A percentile compares a stretch with the other conserved stretches of the same genome.
Conservation (phyloP, 2,797 vertebrate genomes). For the Lagodon rhomboides region DNA sequence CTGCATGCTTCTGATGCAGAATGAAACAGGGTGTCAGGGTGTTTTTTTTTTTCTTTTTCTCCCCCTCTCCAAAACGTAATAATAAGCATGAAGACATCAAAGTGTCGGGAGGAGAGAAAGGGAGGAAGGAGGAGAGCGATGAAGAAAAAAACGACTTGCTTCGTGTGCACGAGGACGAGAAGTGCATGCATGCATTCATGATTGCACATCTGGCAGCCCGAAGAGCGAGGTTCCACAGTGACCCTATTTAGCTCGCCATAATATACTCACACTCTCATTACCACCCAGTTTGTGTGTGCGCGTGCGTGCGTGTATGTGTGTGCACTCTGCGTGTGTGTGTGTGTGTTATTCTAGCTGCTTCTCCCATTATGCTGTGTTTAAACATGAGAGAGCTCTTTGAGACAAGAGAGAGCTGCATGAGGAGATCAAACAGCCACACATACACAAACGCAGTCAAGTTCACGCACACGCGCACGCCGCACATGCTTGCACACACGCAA, state of each 20-base stretch:
- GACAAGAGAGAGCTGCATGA: conserved; percentile 71
- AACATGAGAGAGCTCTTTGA: conserved; percentile 82
- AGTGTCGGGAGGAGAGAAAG: conserved; percentile 17
- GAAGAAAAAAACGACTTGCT: conserved; percentile 11
- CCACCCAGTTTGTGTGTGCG: conserved; percentile 40
- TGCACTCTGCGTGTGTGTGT: conserved; percentile 16
- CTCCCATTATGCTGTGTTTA: conserved; percentile 80
- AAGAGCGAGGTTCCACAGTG: conserved; percentile 64
- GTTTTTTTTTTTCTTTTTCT: background rate
- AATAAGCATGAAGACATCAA: conserved; percentile 66
- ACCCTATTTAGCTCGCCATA: conserved; percentile 70
- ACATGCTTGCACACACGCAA: conserved; percentile 43
- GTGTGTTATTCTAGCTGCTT: conserved; percentile 58
- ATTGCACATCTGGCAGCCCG: conserved; percentile 74
- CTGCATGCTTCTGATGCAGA: conserved; percentile 45
- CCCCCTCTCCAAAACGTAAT: conserved; percentile 31
- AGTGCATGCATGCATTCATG: conserved; percentile 60
- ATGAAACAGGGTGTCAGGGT: conserved; percentile 46
- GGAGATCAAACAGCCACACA: conserved; percentile 69
- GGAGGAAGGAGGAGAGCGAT: background rate
- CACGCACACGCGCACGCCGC: conserved; percentile 17
- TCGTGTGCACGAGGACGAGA: conserved; percentile 47
- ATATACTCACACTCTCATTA: conserved; percentile 71
- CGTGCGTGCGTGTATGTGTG: conserved; percentile 24
- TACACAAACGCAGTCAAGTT: conserved; percentile 54